A percentile compares a stretch with the other conserved stretches of the same genome.
Evolutionary conservation across 2,113 vertebrate genomes (phyloP).

Genomic region (Penelope pileata): DNA sequence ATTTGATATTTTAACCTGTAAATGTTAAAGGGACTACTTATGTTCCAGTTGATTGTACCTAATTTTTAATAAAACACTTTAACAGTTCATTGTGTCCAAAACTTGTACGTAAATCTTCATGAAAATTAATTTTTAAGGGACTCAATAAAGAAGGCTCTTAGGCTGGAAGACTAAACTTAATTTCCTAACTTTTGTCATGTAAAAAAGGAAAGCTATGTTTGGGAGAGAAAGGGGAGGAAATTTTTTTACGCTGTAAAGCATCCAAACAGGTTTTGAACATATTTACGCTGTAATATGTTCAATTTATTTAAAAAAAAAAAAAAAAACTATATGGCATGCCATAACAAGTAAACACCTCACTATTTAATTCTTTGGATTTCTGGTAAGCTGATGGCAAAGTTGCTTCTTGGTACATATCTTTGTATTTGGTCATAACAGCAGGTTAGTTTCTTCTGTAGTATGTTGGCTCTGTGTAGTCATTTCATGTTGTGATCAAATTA

Average conservation of each 20-base stretch:
- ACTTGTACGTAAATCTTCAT: background rate
- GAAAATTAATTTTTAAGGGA: background rate
- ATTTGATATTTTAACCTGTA: background rate
- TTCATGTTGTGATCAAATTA: rapidly evolving
- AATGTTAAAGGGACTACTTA: background rate
- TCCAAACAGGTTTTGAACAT: too few species aligned
- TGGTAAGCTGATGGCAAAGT: background rate
- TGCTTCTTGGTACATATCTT: background rate
- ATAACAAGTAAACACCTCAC: background rate
- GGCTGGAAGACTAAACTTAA: background rate
- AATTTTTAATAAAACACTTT: background rate
- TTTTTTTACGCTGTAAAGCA: too few species aligned
- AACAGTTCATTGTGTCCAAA: background rate
- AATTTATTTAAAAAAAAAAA: background rate
- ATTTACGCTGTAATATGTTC: background rate
- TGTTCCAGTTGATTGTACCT: background rate
- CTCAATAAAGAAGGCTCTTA: background rate
- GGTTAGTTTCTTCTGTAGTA: background rate
- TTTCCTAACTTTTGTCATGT: background rate
- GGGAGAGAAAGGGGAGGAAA: background rate
- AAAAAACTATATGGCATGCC: background rate
- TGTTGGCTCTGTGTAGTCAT: background rate
- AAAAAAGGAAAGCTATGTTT: background rate
- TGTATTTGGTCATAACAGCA: background rate
- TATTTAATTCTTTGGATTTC: background rate